Base-by-base conservation (phyloP, 1,140 invertebrate species). In the Pissodes strobi region DNA sequence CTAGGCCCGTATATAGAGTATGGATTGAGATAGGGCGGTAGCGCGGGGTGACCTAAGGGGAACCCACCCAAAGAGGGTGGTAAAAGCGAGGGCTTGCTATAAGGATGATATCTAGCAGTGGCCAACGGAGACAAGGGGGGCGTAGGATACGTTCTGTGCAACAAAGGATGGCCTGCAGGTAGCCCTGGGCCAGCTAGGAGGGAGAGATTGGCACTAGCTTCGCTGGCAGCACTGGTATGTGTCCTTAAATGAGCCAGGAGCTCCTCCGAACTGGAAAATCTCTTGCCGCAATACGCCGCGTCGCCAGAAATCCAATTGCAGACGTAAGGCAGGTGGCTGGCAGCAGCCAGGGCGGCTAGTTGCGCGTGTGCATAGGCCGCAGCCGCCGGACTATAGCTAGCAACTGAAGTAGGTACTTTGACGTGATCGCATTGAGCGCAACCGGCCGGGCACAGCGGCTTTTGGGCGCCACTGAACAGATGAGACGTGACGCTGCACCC, bases 281-380 rank as follows among this genome's bases (percentile, higher is more conserved):
- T 80, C 76, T 97, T 97, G 18, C 94, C 94, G 76, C 95, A 97
- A 72, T 94, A 95, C 0, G 87, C 83, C 0, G 88, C 87, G 76
- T 94, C 92, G 13, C 90, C 90, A 8, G 89, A 89, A 71, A 97
- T 91, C 94, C 94, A 97, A 76, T 90, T 95, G 79, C 94, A 96
- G 0, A 95, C 88, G 74, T 91, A 91, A 0, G 91, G 90, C 56
- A 91, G 76, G 69, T 89, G 87, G 0, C 88, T 87, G 5, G 87
- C 87, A 0, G 88, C 88, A 0, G 88, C 88, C 34, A 91, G 68
- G 0, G 88, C 88, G 0, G 88, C 88, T 41, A 90, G 74, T 72
- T 90, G 89, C 15, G 88, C 88, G 67, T 90, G 89, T 15, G 88
- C 88, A 65, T 89, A 90, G 0, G 87, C 87, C 0, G 86, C 83